Evolutionary conservation across 2,888 invertebrate species (phyloP).

Genomic region (Drosophila emarginata): DNA sequence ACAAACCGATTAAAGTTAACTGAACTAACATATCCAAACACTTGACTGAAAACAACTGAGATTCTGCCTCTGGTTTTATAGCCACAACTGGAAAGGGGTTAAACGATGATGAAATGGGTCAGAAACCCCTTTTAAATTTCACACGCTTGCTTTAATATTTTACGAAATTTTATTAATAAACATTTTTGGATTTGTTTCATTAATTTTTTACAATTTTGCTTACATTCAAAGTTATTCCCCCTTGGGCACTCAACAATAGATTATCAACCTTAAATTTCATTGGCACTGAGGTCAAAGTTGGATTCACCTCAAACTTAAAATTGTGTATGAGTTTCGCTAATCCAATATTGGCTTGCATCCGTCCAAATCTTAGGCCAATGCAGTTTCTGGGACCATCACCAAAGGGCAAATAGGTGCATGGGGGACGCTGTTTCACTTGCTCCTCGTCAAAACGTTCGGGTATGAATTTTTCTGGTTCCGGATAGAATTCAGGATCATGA

Average conservation of each 20-base stretch:
- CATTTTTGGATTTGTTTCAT: not conserved
- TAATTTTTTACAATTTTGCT: constrained; percentile 3
- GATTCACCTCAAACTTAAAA: constrained; percentile 57
- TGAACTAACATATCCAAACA: not conserved
- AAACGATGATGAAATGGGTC: not conserved
- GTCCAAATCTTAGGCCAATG: constrained; percentile 77
- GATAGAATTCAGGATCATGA: constrained; percentile 83
- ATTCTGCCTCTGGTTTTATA: not conserved
- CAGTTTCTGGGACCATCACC: constrained; percentile 80
- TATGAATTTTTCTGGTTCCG: constrained; percentile 85
- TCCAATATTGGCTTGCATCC: constrained; percentile 72
- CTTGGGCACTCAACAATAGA: constrained; percentile 20
- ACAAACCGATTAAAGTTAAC: not conserved
- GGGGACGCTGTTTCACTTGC: constrained; percentile 83
- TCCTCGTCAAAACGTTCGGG: constrained; percentile 85
- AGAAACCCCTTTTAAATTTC: not conserved
- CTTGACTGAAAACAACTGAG: not conserved
- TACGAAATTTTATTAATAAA: not conserved
- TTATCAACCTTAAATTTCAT: constrained; percentile 10
- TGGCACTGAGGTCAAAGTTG: constrained; percentile 22
- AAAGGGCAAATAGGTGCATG: constrained; percentile 76
- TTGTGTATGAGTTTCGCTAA: constrained; percentile 59
- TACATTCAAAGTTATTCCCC: constrained; percentile 29
- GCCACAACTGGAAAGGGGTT: not conserved
- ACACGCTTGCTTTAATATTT: not conserved